Evolutionary conservation across 2,888 invertebrate genomes (phyloP).

Genomic region (Baronia brevicornis): DNA sequence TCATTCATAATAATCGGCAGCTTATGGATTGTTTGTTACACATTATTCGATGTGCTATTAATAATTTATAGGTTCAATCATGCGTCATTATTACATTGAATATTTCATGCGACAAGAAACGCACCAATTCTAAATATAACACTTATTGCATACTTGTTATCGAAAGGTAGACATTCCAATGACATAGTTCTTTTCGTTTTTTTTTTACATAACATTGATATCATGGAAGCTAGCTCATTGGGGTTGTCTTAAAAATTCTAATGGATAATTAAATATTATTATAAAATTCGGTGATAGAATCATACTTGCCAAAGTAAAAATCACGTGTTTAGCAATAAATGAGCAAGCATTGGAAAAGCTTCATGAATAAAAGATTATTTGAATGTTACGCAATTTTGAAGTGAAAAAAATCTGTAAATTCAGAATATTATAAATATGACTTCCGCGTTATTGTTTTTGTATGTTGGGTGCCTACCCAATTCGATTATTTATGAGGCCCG

Average conservation of each 20-base stretch:
- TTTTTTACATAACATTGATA: slow-evolving; percentile 10
- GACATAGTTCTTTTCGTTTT: slow-evolving; percentile 7
- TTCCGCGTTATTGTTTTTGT: slow-evolving; percentile 31
- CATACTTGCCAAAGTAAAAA: no score
- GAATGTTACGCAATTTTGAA: slow-evolving; percentile 10
- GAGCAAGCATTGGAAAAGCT: no score
- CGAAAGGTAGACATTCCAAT: slow-evolving; percentile 9
- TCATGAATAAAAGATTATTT: slow-evolving; percentile 14
- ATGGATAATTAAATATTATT: no score
- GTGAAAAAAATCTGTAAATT: slow-evolving; percentile 15
- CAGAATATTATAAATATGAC: slow-evolving; percentile 23
- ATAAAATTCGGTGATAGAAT: no score
- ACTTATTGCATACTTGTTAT: background rate
- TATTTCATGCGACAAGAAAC: slow-evolving; percentile 3
- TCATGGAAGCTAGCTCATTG: slow-evolving; percentile 2
- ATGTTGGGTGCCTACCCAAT: slow-evolving; percentile 27
- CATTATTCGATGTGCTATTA: slow-evolving; percentile 17
- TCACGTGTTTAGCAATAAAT: no score
- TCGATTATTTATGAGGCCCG: slow-evolving; percentile 61
- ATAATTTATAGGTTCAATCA: slow-evolving; percentile 10
- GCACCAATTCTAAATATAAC: slow-evolving; percentile 6
- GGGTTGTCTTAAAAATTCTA: no score
- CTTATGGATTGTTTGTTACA: slow-evolving; percentile 31
- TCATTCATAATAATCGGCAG: slow-evolving; percentile 43
- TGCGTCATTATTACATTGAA: slow-evolving; percentile 7